A percentile compares a stretch with the other conserved stretches of the same genome.
phyloP scores from a whole-genome alignment of 2,888 invertebrate genomes.

The Acanthococcus lagerstroemiae region DNA sequence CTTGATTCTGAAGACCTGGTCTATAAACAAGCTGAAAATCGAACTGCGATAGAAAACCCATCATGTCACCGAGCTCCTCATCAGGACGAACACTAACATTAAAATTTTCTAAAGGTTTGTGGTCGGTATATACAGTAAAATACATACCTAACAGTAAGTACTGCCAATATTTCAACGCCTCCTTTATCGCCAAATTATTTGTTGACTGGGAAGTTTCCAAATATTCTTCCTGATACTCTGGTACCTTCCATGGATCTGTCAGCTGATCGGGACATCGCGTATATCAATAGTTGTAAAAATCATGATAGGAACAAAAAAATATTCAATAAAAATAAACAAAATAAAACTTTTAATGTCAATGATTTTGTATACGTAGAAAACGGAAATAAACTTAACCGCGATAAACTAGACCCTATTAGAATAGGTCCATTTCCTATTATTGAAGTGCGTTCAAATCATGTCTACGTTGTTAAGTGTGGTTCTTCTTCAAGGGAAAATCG shows the following conservation, averaged over 20 bases:
- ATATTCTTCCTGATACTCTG: neutral
- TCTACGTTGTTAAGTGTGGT: too few species aligned
- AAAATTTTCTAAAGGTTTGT: too few species aligned
- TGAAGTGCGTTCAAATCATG: too few species aligned
- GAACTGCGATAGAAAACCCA: slow-evolving; percentile 35
- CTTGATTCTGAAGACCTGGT: slow-evolving; percentile 35
- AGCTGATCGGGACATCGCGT: neutral
- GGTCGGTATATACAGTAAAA: too few species aligned
- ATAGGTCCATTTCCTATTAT: neutral
- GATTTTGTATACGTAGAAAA: neutral
- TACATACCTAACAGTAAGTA: slow-evolving; percentile 25
- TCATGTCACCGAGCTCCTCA: slow-evolving; percentile 35
- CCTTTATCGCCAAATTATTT: slow-evolving; percentile 23
- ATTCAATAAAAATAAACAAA: neutral
- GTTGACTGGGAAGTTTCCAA: neutral
- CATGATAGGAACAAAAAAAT: neutral
- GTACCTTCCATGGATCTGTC: neutral
- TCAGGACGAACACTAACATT: too few species aligned
- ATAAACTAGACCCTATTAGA: neutral
- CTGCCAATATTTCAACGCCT: slow-evolving; percentile 31
- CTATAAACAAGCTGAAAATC: slow-evolving; percentile 34
- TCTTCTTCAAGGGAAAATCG: too few species aligned
- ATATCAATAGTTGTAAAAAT: neutral
- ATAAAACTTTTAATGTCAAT: neutral
- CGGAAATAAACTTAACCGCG: neutral